These are phyloP conservation scores for Ictidomys tridecemlineatus DNA, from an alignment of 2,113 vertebrate genomes.

Conservation along the genomic window DNA sequence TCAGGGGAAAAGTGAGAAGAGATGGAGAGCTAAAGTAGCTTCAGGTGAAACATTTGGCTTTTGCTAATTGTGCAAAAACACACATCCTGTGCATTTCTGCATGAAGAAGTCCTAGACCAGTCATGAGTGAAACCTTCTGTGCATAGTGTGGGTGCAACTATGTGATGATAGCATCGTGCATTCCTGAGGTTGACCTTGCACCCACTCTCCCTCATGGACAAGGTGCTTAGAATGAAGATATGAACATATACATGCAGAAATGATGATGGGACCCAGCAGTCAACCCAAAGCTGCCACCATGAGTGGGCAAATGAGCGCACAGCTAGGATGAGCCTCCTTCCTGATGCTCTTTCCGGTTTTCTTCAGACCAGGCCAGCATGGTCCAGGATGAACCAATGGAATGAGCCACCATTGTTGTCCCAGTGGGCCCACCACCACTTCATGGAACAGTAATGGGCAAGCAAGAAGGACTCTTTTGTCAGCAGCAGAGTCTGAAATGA, in stretches of 20 bases:
- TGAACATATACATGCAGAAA: neutral
- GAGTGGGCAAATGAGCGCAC: too few species aligned
- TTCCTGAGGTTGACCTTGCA: rapidly evolving
- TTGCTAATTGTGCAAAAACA: neutral
- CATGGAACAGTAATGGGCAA: too few species aligned
- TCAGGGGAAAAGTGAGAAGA: neutral
- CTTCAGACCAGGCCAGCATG: neutral
- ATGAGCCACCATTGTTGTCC: neutral
- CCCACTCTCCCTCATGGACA: neutral
- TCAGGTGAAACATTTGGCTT: too few species aligned
- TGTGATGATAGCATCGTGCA: too few species aligned
- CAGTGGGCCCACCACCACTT: rapidly evolving
- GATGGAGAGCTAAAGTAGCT: neutral
- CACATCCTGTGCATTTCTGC: neutral
- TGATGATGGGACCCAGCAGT: neutral
- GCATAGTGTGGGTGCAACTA: neutral
- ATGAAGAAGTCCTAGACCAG: neutral
- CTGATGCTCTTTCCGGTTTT: neutral
- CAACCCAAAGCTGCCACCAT: neutral
- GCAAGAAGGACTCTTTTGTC: neutral
- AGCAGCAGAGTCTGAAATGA: neutral
- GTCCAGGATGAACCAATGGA: rapidly evolving
- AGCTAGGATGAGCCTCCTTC: neutral
- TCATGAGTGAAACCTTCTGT: neutral
- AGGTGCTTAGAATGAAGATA: neutral